Evolutionary conservation across 2,888 invertebrate genomes (phyloP).

Genomic region (Tenodera sinensis): DNA sequence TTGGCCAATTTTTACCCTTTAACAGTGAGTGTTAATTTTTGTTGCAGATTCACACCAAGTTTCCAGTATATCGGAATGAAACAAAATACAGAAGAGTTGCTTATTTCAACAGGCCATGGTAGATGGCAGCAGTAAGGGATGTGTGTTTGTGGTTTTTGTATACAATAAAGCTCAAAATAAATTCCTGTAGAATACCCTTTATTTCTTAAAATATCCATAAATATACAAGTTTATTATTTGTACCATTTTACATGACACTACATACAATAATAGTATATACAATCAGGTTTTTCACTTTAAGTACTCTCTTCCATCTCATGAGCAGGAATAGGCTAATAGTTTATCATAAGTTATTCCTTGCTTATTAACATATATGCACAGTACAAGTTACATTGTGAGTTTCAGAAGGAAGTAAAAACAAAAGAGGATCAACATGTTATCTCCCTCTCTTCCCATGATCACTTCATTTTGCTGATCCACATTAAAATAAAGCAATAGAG

Average conservation of each 20-base stretch:
- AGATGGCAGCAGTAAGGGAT: not conserved
- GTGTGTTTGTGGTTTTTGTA: not conserved
- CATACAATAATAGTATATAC: conserved; percentile 17
- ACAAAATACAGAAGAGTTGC: not conserved
- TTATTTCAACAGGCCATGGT: not conserved
- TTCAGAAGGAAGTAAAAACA: not conserved
- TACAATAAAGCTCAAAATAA: not conserved
- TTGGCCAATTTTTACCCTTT: not conserved
- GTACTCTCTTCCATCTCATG: conserved; percentile 13
- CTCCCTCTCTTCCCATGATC: not conserved
- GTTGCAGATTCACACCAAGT: not conserved
- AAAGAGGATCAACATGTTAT: not conserved
- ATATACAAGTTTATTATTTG: conserved; percentile 31
- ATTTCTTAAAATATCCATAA: conserved; percentile 32
- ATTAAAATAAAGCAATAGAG: not conserved
- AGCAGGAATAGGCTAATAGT: conserved; percentile 2
- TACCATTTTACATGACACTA: conserved; percentile 30
- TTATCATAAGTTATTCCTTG: not conserved
- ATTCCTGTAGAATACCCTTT: conserved; percentile 27
- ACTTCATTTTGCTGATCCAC: not conserved
- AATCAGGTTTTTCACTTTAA: conserved; percentile 15
- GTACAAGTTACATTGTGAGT: not conserved
- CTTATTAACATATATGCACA: not conserved
- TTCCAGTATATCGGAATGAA: not conserved
- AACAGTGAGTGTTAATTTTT: not conserved